Evolutionary conservation across 2,797 vertebrate genomes (phyloP), one percentile per base, ranked within the genome.

Genomic region (Adelosebastes latens): DNA sequence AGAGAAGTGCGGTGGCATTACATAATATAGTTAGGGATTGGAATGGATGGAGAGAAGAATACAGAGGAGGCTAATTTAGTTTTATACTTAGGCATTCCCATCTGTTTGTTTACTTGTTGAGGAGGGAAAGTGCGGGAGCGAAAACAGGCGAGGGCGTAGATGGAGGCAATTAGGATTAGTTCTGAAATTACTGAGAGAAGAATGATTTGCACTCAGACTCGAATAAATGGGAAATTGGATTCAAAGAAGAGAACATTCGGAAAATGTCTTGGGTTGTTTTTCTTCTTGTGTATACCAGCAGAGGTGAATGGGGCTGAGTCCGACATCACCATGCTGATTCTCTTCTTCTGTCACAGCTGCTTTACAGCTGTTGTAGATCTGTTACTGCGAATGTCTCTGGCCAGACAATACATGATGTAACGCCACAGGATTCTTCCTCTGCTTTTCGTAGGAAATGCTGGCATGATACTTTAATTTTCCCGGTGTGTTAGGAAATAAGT

Each of bases 101-200:
- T 88, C 59, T 88, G 80, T 86, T 88, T 92, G 86, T 91, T 91
- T 77, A 86, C 77, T 83, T 78, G 75, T 67, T 88, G 69, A 72
- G 55, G 46, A 85, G 6, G 53, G 67, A 69, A 60, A 72, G 36
- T 49, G 70, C 6, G 13, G 55, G 59, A 83, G 72, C 13, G 56
- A 72, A 78, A 77, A 16, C 27, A 56, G 72, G 52, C 11, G 1
- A 49, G 46, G 16, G 39, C 10, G 46, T 63, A 31, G 31, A 72
- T 8, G 16, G 62, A 86, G 59, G 14, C 52, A 56, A 53, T 80
- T 72, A 63, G 14, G 22, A 78, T 64, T 60, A 59, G 60, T 52
- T 69, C 24, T 31, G 5, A 52, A 82, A 78, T 73, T 60, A 31
- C 77, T 77, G 62, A 18, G 25, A 27, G 70, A 66, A 68, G 46